Base-by-base conservation (phyloP, 2,797 vertebrate species). In the Anas capensis region DNA sequence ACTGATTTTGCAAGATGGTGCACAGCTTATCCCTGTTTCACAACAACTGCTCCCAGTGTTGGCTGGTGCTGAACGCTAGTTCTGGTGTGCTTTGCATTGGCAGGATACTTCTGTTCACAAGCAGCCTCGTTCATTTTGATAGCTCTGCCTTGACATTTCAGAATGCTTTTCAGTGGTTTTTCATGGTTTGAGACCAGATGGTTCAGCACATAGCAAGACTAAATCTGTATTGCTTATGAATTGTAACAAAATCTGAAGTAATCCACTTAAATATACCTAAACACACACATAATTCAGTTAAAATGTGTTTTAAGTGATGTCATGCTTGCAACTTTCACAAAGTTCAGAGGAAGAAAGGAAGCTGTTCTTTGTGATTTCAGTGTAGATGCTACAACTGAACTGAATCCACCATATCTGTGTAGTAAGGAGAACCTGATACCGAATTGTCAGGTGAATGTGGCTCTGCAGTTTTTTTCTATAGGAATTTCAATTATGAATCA, bases 401-500 rank as follows among this genome's bases (percentile, higher is more conserved):
- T 53, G 23, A 77, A 73, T 33, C 13, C 58, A 38, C 27, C 56
- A 40, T 44, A 34, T 49, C 56, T 60, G 34, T 79, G 53, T 26
- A 29, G 33, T 1, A 6, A 78, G 82, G 29, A 89, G 79, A 85
- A 77, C 71, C 84, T 85, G 88, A 26, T 51, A 58, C 20, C 38
- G 42, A 0, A 12, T 60, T 82, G 15, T 44, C 81, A 78, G 66
- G 66, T 78, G 44, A 57, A 42, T 3, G 4, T 61, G 53, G 38
- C 72, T 79, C 24, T 73, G 36, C 57, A 69, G 86, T 68, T 93
- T 71, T 93, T 92, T 70, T 91, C 66, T 62, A 3, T 34, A 72
- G 49, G 58, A 68, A 12, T 86, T 76, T 79, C 66, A 83, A 36
- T 89, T 65, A 60, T 26, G 51, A 84, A 78, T 68, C n/a, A 44